A percentile compares a stretch with the other conserved stretches of the same genome.
These are phyloP conservation scores for Myiotriccus ornatus DNA, from an alignment of 2,797 vertebrate species.

Conservation along the genomic window DNA sequence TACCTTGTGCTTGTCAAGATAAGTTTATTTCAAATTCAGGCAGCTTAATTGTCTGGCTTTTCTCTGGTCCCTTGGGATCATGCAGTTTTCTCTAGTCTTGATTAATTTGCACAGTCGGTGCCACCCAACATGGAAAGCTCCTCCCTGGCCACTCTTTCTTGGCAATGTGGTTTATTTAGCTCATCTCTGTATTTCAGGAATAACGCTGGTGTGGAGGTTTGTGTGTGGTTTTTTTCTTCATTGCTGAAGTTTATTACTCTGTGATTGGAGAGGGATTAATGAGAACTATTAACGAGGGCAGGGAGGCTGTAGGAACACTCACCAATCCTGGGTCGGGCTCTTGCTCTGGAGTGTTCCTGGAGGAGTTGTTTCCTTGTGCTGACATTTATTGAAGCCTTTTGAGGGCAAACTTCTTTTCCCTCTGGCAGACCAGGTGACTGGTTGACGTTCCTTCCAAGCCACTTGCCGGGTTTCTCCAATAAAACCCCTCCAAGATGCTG, in stretches of 20 bases:
- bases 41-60: background rate
- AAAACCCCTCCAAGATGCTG: background rate
- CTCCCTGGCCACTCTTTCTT: background rate
- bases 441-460: background rate
- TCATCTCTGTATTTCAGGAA: background rate
- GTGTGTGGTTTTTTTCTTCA: too few species aligned
- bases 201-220: background rate
- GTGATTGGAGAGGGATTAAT: background rate
- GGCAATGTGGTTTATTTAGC: background rate
- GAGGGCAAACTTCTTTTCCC: background rate
- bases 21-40: background rate
- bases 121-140: background rate
- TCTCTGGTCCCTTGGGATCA: background rate
- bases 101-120: background rate
- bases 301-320: background rate
- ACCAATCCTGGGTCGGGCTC: background rate
- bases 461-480: background rate
- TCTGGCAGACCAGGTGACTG: background rate
- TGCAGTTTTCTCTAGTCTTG: background rate
- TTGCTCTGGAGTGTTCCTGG: background rate
- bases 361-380: background rate
- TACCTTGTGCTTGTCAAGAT: slow-evolving; percentile 40
- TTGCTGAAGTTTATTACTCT: background rate
- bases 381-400: background rate
- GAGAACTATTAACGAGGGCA: background rate